Evolutionary conservation across 2,797 vertebrate species (phyloP).

Genomic region (Serranus cabrilla): DNA sequence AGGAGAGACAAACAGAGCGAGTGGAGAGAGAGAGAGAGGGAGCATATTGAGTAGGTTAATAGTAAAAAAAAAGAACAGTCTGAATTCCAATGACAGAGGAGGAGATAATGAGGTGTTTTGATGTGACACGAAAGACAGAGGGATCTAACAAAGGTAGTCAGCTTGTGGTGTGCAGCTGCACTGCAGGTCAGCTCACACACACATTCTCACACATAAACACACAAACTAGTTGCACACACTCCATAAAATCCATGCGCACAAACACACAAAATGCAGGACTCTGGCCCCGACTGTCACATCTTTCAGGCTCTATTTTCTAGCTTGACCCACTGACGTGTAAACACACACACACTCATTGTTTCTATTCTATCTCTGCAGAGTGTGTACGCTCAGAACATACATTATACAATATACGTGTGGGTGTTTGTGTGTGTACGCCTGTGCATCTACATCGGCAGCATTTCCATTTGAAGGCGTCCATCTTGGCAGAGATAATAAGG

Average conservation of each 20-base stretch:
- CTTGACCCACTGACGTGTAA: slow-evolving; percentile 40
- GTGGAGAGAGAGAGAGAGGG: slow-evolving; percentile 42
- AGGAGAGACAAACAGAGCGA: slow-evolving; percentile 39
- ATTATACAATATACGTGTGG: not conserved
- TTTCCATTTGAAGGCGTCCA: slow-evolving; percentile 78
- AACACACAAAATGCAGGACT: slow-evolving; percentile 20
- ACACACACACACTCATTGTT: slow-evolving; percentile 26
- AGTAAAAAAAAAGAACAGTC: slow-evolving; percentile 68
- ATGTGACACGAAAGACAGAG: slow-evolving; percentile 82
- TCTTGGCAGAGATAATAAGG: slow-evolving; percentile 74
- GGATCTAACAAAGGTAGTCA: slow-evolving; percentile 83
- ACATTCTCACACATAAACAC: slow-evolving; percentile 28
- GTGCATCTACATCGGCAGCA: slow-evolving; percentile 62
- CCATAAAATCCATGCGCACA: slow-evolving; percentile 17
- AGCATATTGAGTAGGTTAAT: slow-evolving; percentile 78
- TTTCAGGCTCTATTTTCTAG: slow-evolving; percentile 31
- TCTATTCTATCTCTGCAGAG: slow-evolving; percentile 27
- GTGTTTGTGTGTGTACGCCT: slow-evolving; percentile 40
- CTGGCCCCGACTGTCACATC: slow-evolving; percentile 44
- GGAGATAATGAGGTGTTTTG: slow-evolving; percentile 87
- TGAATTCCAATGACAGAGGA: slow-evolving; percentile 81
- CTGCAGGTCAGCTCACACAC: slow-evolving; percentile 78
- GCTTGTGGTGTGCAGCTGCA: slow-evolving; percentile 69
- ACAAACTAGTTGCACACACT: slow-evolving; percentile 50
- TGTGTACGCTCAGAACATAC: slow-evolving; percentile 3